Evolutionary conservation across 2,113 vertebrate genomes (phyloP), one percentile per base, ranked within the genome.

Genomic region (Otis tarda): DNA sequence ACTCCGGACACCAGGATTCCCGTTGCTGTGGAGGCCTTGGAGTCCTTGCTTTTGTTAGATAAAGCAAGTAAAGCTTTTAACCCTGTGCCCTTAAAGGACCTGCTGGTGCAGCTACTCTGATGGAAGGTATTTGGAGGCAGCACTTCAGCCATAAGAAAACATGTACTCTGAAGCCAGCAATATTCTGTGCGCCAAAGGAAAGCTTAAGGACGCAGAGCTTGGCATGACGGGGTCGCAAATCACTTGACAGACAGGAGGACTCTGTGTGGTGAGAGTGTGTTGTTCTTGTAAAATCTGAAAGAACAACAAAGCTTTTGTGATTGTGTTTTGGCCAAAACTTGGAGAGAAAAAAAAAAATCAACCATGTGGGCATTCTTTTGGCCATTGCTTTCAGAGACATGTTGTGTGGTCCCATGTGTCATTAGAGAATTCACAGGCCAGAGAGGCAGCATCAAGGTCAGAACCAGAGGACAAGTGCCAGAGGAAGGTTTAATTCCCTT

Each of bases 331-430:
- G 31, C 23, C 23, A 56, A 24, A 74, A 59, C 25, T 19, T 69
- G 3, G 17, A 1, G 10, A 12, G 12, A 39, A 7, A 28, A 56
- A 28, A 27, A 21, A 27, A 30, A 23, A 12, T 3, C 2, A 47
- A 6, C 49, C 31, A 9, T 7, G 2, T 0, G 0, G 9, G 7
- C 5, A 4, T 4, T 67, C 20, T 23, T 37, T 35, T 61, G 25
- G 49, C 16, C 23, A 1, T 21, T 76, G 35, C 3, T 7, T 68
- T 60, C 24, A 64, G 41, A 69, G 20, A 33, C 5, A 1, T 55
- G 9, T 37, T 61, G 14, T 0, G 2, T 78, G 15, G 22, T 80
- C 45, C 79, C 9, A 1, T 5, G 10, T 67, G 12, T 49, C 47
- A 6, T 8, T 33, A 39, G 50, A 18, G 9, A 49, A 33, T 45